phyloP scores from a whole-genome alignment of 2,888 invertebrate genomes.

The Metellina segmentata region DNA sequence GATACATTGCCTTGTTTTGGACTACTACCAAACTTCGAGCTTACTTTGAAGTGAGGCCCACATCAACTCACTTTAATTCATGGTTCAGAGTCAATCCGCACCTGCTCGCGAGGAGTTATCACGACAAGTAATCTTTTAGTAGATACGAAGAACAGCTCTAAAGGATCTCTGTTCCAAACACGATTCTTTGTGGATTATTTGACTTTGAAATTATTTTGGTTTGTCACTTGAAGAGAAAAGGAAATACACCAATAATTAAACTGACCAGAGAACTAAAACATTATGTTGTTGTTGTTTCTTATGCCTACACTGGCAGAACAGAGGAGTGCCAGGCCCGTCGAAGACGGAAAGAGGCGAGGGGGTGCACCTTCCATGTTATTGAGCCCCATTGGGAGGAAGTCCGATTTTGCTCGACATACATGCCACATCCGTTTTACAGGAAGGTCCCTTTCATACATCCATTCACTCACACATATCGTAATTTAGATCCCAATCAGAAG shows the following conservation, averaged over 20 bases:
- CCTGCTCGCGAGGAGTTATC: constrained; percentile 49
- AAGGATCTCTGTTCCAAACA: not conserved
- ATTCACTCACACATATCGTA: too few species aligned
- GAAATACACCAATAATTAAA: not conserved
- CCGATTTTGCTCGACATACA: too few species aligned
- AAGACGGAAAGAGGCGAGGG: too few species aligned
- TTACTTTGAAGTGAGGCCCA: not conserved
- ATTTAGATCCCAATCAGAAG: too few species aligned
- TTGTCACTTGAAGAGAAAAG: not conserved
- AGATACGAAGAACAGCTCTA: not conserved
- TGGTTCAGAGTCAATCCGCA: constrained; percentile 23
- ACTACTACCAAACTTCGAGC: not conserved
- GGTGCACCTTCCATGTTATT: too few species aligned
- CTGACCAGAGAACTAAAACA: not conserved
- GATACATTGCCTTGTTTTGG: constrained; percentile 14
- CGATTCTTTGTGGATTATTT: too few species aligned
- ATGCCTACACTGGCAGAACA: too few species aligned
- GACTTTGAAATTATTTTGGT: not conserved
- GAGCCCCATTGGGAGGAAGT: too few species aligned
- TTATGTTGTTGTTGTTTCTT: too few species aligned
- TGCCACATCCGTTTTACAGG: too few species aligned
- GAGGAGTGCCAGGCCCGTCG: too few species aligned
- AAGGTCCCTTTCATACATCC: too few species aligned
- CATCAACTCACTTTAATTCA: constrained; percentile 40
- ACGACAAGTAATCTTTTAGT: constrained; percentile 10